Conservation (phyloP, 2,888 invertebrate species). For the Imbricaverruca yamaguchii region DNA sequence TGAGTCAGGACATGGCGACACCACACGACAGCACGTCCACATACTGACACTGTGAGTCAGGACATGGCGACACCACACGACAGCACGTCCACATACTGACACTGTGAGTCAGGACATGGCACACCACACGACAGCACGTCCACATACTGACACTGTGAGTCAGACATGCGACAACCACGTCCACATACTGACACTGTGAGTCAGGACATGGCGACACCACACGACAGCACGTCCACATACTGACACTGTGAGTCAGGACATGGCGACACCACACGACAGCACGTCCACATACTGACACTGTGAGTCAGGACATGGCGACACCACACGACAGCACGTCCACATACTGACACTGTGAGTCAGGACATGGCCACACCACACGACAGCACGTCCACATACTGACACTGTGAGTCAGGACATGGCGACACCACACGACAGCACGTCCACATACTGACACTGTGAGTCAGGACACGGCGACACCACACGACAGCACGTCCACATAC, state of each 20-base stretch:
- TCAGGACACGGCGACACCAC: not conserved
- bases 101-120: not conserved
- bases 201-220: too few species aligned
- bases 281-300: not conserved
- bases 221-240: not conserved
- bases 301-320: not conserved
- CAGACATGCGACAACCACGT: not conserved
- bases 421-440: too few species aligned
- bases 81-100: not conserved
- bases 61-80: too few species aligned
- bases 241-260: not conserved
- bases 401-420: not conserved
- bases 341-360: not conserved
- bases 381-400: not conserved
- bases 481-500: not conserved
- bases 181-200: not conserved
- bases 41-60: not conserved
- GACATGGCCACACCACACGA: too few species aligned
- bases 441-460: not conserved
- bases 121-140: too few species aligned
- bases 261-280: too few species aligned
- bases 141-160: not conserved
- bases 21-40: too few species aligned
- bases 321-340: too few species aligned
- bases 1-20: not conserved